Evolutionary conservation across 2,113 vertebrate genomes (phyloP).

Genomic region (Pelusios castaneus): DNA sequence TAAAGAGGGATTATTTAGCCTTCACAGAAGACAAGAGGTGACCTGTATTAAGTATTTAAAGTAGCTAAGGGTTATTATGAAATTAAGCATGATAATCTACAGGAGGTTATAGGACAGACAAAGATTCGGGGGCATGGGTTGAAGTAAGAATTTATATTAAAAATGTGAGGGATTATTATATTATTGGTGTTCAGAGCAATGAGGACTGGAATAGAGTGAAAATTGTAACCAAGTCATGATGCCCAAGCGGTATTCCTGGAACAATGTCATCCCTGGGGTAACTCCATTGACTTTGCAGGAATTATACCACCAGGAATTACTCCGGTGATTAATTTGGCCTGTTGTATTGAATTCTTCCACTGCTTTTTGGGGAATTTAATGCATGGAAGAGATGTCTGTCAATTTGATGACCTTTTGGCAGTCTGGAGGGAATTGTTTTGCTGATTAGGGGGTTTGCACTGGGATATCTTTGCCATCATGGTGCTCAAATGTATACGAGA

Average conservation of each 20-base stretch:
- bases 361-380: neutral
- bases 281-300: accelerated
- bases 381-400: accelerated
- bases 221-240: neutral
- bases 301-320: neutral
- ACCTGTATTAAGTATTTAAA: conserved; percentile 76
- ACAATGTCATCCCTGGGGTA: accelerated
- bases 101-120: conserved; percentile 55
- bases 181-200: neutral
- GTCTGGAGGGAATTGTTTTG: neutral
- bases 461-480: neutral
- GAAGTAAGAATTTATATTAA: conserved; percentile 33
- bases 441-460: accelerated
- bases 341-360: accelerated
- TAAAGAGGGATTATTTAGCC: conserved; percentile 70
- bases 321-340: neutral
- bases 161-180: conserved; percentile 9
- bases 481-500: accelerated
- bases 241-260: accelerated
- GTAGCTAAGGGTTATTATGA: conserved; percentile 74
- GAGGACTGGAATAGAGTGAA: accelerated
- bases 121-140: conserved; percentile 64
- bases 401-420: neutral
- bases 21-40: conserved; percentile 61
- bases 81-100: conserved; percentile 70